Evolutionary conservation across 2,888 invertebrate genomes (phyloP).

Genomic region (Cantharis lateralis): DNA sequence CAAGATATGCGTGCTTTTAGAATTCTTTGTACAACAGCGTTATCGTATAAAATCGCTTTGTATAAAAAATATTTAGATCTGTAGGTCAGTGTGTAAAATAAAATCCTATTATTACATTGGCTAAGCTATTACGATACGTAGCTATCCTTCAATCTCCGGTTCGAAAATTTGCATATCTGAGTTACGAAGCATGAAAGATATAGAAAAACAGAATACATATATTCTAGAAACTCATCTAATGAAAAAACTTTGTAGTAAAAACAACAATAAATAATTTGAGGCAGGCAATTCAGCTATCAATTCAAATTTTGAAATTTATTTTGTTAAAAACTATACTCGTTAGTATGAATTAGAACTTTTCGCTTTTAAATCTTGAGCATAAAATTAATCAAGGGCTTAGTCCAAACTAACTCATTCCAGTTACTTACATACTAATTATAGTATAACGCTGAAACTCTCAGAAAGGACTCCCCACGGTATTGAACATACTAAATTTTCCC

Average conservation of each 20-base stretch:
- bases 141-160: background rate
- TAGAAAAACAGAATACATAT: background rate
- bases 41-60: background rate
- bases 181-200: background rate
- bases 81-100: background rate
- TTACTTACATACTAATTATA: background rate
- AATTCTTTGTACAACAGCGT: background rate
- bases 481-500: background rate
- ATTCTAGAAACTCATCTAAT: background rate
- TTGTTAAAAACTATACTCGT: background rate
- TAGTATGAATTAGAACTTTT: background rate
- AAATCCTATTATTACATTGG: background rate
- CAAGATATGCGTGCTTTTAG: too few species aligned
- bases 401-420: background rate
- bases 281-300: background rate
- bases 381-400: background rate
- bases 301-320: background rate
- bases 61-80: background rate
- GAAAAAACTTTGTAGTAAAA: background rate
- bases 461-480: background rate
- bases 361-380: background rate
- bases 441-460: background rate
- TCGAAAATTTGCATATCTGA: background rate
- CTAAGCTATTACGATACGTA: background rate
- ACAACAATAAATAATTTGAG: background rate